Base-by-base conservation (phyloP, 2,888 invertebrate species). In the Syritta pipiens region DNA sequence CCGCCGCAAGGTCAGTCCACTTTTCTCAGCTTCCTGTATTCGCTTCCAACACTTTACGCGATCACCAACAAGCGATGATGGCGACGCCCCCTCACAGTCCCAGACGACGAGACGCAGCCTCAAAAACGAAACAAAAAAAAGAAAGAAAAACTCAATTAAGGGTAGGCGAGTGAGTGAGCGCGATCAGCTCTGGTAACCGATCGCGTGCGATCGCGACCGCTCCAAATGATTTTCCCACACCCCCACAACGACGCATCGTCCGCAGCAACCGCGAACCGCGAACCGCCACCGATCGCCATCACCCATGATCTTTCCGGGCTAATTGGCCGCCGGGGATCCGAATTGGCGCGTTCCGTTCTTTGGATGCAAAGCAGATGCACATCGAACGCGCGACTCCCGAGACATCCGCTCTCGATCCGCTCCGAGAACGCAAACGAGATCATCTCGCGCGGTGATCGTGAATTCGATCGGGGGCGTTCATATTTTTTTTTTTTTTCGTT, bases 271-370 rank as follows among this genome's bases (percentile, higher is more conserved):
- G n/a, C n/a, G n/a, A n/a, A n/a, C n/a, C n/a, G n/a, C n/a, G n/a
- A 46, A 22, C 24, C 46, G 30, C 62, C 51, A 30, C 17, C 20
- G 30, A 67, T 67, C n/a, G n/a, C n/a, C 10, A 37, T 60, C 75
- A 75, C 75, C 75, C 75, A 75, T 75, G 75, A 75, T 75, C 75
- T 75, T 68, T n/a, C n/a, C n/a, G n/a, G 68, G 48, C 62, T 68
- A 75, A 75, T 75, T 75, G 67, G n/a, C n/a, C n/a, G 51, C 14
- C 19, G 32, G 28, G 55, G 26, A 62, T 68, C 55, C 55, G 60
- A n/a, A n/a, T n/a, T 30, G 28, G 4, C 20, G 12, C 12, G 24
- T 42, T 22, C 22, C 12, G 42, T 69, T 63, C 55, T 32, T 30
- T 32, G 51, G 59, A 75, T 75, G 67, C 68, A 68, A 62, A 68